A percentile compares a stretch with the other conserved stretches of the same genome.
phyloP scores from a whole-genome alignment of 2,113 vertebrate genomes.

The Tenrec ecaudatus region DNA sequence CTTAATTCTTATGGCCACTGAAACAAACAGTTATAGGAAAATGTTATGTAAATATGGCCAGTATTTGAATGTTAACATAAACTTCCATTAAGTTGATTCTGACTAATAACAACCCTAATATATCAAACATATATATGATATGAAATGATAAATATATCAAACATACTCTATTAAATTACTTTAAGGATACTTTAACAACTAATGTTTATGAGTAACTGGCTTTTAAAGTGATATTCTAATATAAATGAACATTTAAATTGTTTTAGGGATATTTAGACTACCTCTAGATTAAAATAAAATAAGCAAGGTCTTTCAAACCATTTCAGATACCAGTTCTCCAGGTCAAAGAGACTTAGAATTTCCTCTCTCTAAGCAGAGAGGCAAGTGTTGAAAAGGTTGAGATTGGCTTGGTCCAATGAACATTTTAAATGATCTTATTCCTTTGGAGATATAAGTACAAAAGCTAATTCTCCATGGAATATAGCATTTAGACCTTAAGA shows the following conservation, averaged over 20 bases:
- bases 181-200: background rate
- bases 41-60: background rate
- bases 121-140: too few relatives aligned
- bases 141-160: background rate
- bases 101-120: too few relatives aligned
- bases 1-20: background rate
- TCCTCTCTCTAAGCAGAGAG: background rate
- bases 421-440: slow-evolving; percentile 24
- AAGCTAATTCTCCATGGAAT: slow-evolving; percentile 11
- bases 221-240: background rate
- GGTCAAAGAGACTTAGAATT: background rate
- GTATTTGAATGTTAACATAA: background rate
- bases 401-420: background rate
- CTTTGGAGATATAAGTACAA: background rate
- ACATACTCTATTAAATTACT: background rate
- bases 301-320: background rate
- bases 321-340: too few relatives aligned
- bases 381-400: background rate
- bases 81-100: background rate
- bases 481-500: slow-evolving; percentile 49
- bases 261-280: background rate
- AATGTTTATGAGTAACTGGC: background rate
- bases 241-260: background rate
- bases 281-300: background rate
- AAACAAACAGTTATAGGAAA: background rate